Base-by-base conservation (phyloP, 1,140 invertebrate species). In the Eriocheir sinensis region DNA sequence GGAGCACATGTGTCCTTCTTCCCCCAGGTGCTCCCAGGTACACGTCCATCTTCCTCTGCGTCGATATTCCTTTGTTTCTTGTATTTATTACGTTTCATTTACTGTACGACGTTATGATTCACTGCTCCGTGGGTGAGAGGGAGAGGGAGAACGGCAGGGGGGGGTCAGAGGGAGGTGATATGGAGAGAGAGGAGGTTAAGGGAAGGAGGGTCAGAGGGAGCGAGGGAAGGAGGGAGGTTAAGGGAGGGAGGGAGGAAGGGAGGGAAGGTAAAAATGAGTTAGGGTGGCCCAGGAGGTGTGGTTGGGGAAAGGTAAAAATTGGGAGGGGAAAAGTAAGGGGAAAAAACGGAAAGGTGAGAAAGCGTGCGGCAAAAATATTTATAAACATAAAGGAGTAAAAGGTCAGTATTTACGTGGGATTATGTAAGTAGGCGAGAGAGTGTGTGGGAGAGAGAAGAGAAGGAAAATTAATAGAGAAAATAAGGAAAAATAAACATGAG, bases 41-140 rank as follows among this genome's bases (percentile, higher is more conserved):
- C 80, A 40, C 81, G 81, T 94, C 53, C 44, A 60, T 89, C 48
- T n/a, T 30, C 81, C 88, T 90, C 41, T 80, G 30, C 48, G 12
- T 44, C 48, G 32, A 81, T 92, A 93, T 93, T 93, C 92, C 93
- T 89, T 94, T 94, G 93, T 94, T 94, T 90, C 86, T 81, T 81
- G 44, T 94, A 94, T 94, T 94, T 94, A 94, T 90, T 90, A 90
- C 72, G 72, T 48, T 94, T 94, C 86, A 94, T 94, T 94, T 94
- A 44, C 36, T 41, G 53, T 86, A 41, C 89, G 93, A 72, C 93
- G 48, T 90, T 94, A 83, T 94, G 88, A 94, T 94, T 93, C 92
- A 93, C 72, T 88, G 72, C 80, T 32, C 27, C 36, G 48, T 81
- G 53, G 2, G 41, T 30, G 44, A 27, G 44, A 1, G 15, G 30